Evolutionary conservation across 2,888 invertebrate species (phyloP).

Genomic region (Hemicrepidius hirtus): DNA sequence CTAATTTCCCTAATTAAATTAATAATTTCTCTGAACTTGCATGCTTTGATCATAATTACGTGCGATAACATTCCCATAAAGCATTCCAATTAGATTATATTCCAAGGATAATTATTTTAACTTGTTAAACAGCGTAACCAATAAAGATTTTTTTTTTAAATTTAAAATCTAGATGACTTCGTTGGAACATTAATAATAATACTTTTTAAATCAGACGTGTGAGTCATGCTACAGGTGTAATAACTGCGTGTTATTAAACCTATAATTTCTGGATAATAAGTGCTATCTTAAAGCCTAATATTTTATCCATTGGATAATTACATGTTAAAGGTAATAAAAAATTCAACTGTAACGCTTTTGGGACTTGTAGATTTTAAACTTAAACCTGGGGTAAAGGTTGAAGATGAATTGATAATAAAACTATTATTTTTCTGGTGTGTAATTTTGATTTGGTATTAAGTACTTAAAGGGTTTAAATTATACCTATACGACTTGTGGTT

Average conservation of each 20-base stretch:
- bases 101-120: not conserved
- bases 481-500: no score
- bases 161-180: not conserved
- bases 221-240: constrained; percentile 40
- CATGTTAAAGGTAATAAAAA: constrained; percentile 34
- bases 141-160: no score
- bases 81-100: not conserved
- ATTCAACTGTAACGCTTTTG: constrained; percentile 32
- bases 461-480: not conserved
- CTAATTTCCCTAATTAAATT: constrained; percentile 39
- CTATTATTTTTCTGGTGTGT: not conserved
- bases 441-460: not conserved
- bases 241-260: constrained; percentile 45
- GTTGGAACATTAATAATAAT: constrained; percentile 21
- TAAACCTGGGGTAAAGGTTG: constrained; percentile 3
- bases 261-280: constrained; percentile 47
- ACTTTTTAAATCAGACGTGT: constrained; percentile 27
- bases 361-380: constrained; percentile 4
- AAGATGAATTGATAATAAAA: not conserved
- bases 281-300: constrained; percentile 44
- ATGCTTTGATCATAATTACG: constrained; percentile 4
- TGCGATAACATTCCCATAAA: constrained; percentile 19
- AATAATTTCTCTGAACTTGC: constrained; percentile 31
- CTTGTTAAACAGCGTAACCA: not conserved
- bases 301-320: constrained; percentile 46